Base-by-base conservation (phyloP, 2,888 invertebrate species). In the Esperia sulphurella region DNA sequence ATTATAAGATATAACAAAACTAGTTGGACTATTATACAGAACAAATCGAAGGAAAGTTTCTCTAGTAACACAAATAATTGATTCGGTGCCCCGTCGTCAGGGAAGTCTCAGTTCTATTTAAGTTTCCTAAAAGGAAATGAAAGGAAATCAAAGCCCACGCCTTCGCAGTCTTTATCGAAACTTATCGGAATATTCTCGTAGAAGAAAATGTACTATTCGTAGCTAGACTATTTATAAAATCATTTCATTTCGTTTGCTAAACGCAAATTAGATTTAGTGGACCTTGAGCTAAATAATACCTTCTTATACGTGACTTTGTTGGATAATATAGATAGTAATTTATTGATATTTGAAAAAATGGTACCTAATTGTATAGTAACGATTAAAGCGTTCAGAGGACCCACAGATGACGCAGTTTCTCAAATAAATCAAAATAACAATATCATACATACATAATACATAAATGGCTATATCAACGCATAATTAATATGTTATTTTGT, bases 101-200 rank as follows among this genome's bases (percentile, higher is more conserved):
- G 83, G 80, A 86, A 85, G 78, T 83, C 86, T 83, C 82, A 78
- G 82, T 82, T 88, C 86, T 88, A 87, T 88, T 87, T 85, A 86
- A 88, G 88, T 88, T 88, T 87, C 86, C 85, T 85, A 77, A 87
- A 80, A 86, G 88, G 88, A 88, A 88, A 88, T 88, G 86, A 87
- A 86, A 86, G 87, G 88, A 88, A 88, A 88, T 88, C 86, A 85
- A 79, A 75, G 65, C 71, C 75, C 74, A 68, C 75, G 82, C 78
- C 79, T 75, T 75, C 66, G 74, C 62, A 79, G 78, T 78, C 81
- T 83, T 84, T 84, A 84, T 83, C 84, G 80, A 75, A 81, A 83
- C 81, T 83, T 83, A 84, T 81, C 83, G 79, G 76, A 78, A 79
- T 84, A 83, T 82, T 78, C 21, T 3, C 57, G 70, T 73, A 65